Evolutionary conservation across 2,113 vertebrate genomes (phyloP), one percentile per base, ranked within the genome.

Genomic region (Hyperopisus bebe): DNA sequence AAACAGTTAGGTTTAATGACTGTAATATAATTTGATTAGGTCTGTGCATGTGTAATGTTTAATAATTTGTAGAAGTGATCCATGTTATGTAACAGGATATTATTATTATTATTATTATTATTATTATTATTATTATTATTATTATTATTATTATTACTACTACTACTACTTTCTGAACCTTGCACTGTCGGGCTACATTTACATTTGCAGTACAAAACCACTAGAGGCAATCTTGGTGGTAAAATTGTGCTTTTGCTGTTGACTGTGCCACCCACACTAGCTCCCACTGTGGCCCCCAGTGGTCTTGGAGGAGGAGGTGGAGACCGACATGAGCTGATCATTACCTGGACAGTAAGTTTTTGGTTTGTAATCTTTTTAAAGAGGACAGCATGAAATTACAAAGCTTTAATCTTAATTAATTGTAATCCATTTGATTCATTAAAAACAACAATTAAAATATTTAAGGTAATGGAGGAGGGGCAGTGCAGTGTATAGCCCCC

Each of bases 301-400:
- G 98, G 97, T 92, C 97, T 99, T 21, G 94, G 96, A 7, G 98
- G 98, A 87, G 98, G 98, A 15, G 98, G 98, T 66, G 98, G 98
- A 44, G 97, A 97, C 91, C 97, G 94, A 3, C 95, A 97, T 15
- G 98, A 99, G 88, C 97, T 99, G 91, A 97, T 97, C 31, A 95
- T 98, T 89, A 98, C 95, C 91, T 99, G 98, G 98, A 98, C 97
- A 58, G 98, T 99, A 92, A 97, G 97, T 92, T 44, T 21, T 58
- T 88, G 11, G 31, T 77, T 27, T 86, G 47, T 80, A 7, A 80
- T 8, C 5, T 50, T 80, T 53, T 13, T 77, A 39, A 15, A 77
- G 15, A 74, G 27, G 66, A 77, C 13, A 35, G 31, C 70, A 39
- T 77, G 10, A 77, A 77, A 77, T 39, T 77, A 35, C 35, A 35